These are phyloP conservation scores for Psilopogon haemacephalus DNA, from an alignment of 2,113 vertebrate species.

Conservation along the genomic window DNA sequence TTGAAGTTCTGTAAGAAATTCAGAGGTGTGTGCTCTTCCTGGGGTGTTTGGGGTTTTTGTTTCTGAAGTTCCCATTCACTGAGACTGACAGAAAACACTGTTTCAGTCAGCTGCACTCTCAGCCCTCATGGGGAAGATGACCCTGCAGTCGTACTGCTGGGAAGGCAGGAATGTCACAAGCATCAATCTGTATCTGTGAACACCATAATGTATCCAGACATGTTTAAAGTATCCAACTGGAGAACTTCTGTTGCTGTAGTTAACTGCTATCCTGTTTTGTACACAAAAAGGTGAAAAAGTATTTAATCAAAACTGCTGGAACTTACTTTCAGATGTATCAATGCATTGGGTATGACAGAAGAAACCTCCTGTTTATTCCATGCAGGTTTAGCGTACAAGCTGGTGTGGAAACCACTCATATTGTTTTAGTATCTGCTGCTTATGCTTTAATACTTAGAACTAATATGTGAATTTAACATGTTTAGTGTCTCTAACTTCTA, in stretches of 20 bases:
- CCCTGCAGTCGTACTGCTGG: too few species aligned
- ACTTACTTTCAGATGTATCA: too few species aligned
- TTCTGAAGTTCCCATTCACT: not conserved
- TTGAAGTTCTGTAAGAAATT: not conserved
- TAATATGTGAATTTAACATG: not conserved
- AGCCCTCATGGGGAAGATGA: not conserved
- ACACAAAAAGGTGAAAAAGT: not conserved
- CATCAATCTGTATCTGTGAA: not conserved
- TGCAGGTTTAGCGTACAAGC: not conserved
- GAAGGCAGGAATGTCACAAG: not conserved
- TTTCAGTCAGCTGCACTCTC: not conserved
- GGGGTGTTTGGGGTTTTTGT: not conserved
- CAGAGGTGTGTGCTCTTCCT: not conserved
- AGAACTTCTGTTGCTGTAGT: not conserved
- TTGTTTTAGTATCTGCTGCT: not conserved
- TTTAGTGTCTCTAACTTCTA: conserved; percentile 39
- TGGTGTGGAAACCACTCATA: not conserved
- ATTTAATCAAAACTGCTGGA: not conserved
- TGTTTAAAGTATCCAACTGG: not conserved
- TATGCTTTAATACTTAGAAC: not conserved
- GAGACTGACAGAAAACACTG: not conserved
- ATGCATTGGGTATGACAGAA: too few species aligned
- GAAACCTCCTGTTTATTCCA: not conserved
- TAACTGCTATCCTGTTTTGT: not conserved
- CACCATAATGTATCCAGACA: too few species aligned